phyloP scores from a whole-genome alignment of 2,113 vertebrate species.

The Axis porcinus region DNA sequence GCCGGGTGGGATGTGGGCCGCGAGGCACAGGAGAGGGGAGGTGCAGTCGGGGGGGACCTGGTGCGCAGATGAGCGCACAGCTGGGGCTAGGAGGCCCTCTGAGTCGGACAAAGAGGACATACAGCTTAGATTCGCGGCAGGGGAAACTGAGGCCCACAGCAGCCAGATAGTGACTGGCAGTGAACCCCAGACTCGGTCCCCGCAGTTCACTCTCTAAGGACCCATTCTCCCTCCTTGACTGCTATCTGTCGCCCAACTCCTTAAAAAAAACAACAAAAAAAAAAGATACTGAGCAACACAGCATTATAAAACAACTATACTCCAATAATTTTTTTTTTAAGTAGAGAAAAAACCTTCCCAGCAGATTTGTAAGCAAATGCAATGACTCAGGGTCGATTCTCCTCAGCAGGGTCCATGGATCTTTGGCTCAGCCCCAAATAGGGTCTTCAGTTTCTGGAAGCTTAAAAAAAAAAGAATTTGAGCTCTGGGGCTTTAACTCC shows the following conservation, averaged over 20 bases:
- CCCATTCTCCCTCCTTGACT: accelerated
- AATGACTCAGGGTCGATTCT: not conserved
- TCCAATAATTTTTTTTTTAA: not conserved
- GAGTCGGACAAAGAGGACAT: not conserved
- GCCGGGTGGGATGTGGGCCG: accelerated
- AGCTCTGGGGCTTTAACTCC: slow-evolving; percentile 45
- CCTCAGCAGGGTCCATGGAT: not conserved
- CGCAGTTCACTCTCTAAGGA: not conserved
- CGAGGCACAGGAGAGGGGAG: not conserved
- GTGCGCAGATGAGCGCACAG: not conserved
- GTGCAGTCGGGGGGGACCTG: accelerated
- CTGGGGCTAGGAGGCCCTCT: not conserved
- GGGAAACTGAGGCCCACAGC: not conserved
- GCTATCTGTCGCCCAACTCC: not conserved
- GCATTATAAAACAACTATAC: not conserved
- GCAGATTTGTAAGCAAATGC: slow-evolving; percentile 45
- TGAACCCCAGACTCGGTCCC: accelerated
- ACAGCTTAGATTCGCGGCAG: not conserved
- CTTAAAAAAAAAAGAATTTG: slow-evolving; percentile 36
- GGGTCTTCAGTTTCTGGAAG: slow-evolving; percentile 2
- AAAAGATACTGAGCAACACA: not conserved
- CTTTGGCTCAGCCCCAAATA: slow-evolving; percentile 24
- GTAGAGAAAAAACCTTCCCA: not conserved
- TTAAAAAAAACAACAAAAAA: not conserved
- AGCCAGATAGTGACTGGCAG: too few relatives aligned